Evolutionary conservation across 2,888 invertebrate species (phyloP).

Genomic region (Nomada fucata): DNA sequence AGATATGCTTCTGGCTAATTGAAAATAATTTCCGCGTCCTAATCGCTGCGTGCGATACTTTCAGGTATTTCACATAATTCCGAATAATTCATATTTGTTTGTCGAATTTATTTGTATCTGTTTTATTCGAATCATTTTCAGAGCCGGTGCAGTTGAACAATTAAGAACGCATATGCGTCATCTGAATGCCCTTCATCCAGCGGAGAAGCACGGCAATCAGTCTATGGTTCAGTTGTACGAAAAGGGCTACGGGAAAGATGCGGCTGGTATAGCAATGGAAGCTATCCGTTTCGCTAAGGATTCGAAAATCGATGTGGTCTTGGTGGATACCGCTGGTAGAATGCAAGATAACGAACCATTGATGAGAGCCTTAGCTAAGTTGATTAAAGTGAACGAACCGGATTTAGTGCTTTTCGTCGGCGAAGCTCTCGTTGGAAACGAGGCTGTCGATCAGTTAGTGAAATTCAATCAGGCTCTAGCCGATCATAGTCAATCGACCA

Average conservation of each 20-base stretch:
- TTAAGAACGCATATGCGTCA: slow-evolving; percentile 97
- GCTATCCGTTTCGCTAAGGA: slow-evolving; percentile 96
- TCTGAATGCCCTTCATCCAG: slow-evolving; percentile 96
- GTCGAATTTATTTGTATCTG: slow-evolving; percentile 2
- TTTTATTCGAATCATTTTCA: slow-evolving; percentile 71
- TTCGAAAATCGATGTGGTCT: slow-evolving; percentile 93
- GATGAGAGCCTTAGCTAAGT: slow-evolving; percentile 98
- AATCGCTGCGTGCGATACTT: slow-evolving; percentile 99
- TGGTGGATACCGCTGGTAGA: slow-evolving; percentile 99
- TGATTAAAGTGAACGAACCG: slow-evolving; percentile 98
- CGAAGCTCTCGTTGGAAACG: slow-evolving; percentile 99
- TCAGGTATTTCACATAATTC: slow-evolving; percentile 83
- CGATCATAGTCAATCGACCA: slow-evolving; percentile 90
- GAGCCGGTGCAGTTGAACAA: slow-evolving; percentile 99
- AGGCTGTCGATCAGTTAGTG: slow-evolving; percentile 99
- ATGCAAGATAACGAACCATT: slow-evolving; percentile 99
- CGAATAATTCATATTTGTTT: too few relatives aligned
- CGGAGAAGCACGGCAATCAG: slow-evolving; percentile 88
- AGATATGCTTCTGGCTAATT: slow-evolving; percentile 99
- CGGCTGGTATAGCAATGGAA: slow-evolving; percentile 99
- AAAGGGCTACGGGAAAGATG: slow-evolving; percentile 99
- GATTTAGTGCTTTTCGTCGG: slow-evolving; percentile 99
- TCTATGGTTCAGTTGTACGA: slow-evolving; percentile 98
- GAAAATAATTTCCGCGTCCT: slow-evolving; percentile 98
- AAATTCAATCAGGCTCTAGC: slow-evolving; percentile 99